Conservation (phyloP, 2,797 vertebrate species). For the Sebastes matsubarae region DNA sequence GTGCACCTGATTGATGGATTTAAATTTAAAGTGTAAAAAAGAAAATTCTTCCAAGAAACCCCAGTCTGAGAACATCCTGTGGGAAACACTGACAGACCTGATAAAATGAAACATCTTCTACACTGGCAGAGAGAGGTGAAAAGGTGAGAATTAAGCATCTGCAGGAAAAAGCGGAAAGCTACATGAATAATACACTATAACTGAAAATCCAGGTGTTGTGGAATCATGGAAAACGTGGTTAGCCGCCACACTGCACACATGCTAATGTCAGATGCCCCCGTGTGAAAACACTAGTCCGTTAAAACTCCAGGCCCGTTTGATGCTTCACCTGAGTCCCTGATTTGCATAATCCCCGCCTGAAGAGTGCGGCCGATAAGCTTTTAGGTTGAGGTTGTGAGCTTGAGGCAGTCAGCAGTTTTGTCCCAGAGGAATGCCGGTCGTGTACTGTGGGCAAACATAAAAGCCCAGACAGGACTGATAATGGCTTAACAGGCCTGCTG, state of each 20-base stretch:
- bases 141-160: neutral
- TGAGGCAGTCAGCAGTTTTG: conserved; percentile 62
- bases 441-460: conserved; percentile 62
- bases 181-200: neutral
- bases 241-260: neutral
- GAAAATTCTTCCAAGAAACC: too few relatives aligned
- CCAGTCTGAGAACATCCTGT: too few relatives aligned
- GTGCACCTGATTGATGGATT: too few relatives aligned
- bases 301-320: conserved; percentile 29
- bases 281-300: conserved; percentile 9
- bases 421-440: conserved; percentile 33
- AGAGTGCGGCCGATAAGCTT: conserved; percentile 58
- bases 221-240: neutral
- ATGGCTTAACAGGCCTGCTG: conserved; percentile 55
- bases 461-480: conserved; percentile 61
- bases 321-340: conserved; percentile 42
- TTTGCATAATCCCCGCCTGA: conserved; percentile 68
- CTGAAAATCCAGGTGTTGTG: neutral
- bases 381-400: conserved; percentile 44
- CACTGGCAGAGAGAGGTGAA: neutral
- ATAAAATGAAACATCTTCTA: neutral
- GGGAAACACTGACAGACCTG: neutral
- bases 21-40: too few relatives aligned
- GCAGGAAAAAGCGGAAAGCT: neutral
- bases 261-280: neutral